Percentiles rank a stretch among this genome's conserved stretches.
These are phyloP conservation scores for Mechanitis messenoides DNA, from an alignment of 2,888 invertebrate species.

Conservation along the genomic window DNA sequence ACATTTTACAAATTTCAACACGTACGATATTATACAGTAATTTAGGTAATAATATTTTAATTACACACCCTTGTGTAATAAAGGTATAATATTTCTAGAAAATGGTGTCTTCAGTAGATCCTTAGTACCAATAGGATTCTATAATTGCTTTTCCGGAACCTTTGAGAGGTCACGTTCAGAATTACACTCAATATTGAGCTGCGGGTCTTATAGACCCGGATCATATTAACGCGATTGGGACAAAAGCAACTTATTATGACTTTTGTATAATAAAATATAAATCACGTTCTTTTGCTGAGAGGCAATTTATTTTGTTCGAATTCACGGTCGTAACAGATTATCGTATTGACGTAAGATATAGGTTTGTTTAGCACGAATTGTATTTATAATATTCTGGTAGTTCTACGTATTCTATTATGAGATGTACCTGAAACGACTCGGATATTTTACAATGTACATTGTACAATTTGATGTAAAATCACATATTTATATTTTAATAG, in stretches of 20 bases:
- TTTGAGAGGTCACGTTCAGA: constrained; percentile 29
- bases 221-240: constrained; percentile 6
- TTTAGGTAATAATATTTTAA: constrained; percentile 3
- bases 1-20: not conserved
- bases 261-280: constrained; percentile 7
- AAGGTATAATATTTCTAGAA: constrained; percentile 1
- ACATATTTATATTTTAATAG: not conserved
- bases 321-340: constrained; percentile 2
- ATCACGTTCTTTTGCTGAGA: constrained; percentile 3
- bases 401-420: no score
- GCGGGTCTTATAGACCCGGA: constrained; percentile 9
- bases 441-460: no score
- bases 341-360: no score
- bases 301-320: constrained; percentile 2
- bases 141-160: constrained; percentile 30
- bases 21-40: not conserved
- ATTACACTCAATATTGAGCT: constrained; percentile 23
- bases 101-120: constrained; percentile 7
- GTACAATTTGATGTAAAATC: not conserved
- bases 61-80: constrained; percentile 4
- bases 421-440: no score
- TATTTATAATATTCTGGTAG: no score
- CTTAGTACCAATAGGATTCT: constrained; percentile 21
- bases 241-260: constrained; percentile 4
- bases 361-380: no score